A percentile compares a stretch with the other conserved stretches of the same genome.
These are phyloP conservation scores for Corythornis cristatus DNA, from an alignment of 2,113 vertebrate species.

Conservation along the genomic window DNA sequence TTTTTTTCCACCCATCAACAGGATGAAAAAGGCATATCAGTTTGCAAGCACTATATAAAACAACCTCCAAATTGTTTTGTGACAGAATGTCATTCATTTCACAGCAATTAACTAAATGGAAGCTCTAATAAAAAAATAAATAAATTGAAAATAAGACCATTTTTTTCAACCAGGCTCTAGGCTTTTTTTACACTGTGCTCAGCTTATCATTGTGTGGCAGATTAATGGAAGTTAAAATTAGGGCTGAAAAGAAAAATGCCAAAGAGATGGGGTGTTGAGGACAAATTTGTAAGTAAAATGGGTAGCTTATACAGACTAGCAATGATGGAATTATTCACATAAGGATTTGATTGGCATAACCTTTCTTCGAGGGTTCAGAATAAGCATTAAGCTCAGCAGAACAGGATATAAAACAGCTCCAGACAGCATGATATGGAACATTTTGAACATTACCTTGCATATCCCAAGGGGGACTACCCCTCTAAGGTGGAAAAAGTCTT, in stretches of 20 bases:
- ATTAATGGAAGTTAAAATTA: constrained; percentile 34
- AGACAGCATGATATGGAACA: constrained; percentile 10
- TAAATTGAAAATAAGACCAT: neutral
- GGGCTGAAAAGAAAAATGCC: constrained; percentile 20
- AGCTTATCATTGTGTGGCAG: neutral
- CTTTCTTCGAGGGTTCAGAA: constrained; percentile 19
- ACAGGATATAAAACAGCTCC: neutral
- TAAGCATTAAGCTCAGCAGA: constrained; percentile 41
- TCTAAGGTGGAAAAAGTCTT: constrained; percentile 42
- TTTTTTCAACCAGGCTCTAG: neutral
- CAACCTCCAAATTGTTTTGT: neutral
- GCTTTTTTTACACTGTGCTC: neutral
- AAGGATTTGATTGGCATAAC: neutral
- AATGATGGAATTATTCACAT: constrained; percentile 21
- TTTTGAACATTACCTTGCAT: constrained; percentile 32
- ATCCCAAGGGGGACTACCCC: neutral
- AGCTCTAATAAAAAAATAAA: neutral
- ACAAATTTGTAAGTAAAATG: constrained; percentile 40
- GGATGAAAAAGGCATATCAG: neutral
- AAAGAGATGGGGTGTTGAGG: constrained; percentile 13
- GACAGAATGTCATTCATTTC: neutral
- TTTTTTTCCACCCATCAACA: neutral
- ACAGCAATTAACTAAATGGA: neutral
- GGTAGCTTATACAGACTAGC: neutral
- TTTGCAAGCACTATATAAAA: neutral